Evolutionary conservation across 2,113 vertebrate species (phyloP).

Genomic region (Sciurus niger): DNA sequence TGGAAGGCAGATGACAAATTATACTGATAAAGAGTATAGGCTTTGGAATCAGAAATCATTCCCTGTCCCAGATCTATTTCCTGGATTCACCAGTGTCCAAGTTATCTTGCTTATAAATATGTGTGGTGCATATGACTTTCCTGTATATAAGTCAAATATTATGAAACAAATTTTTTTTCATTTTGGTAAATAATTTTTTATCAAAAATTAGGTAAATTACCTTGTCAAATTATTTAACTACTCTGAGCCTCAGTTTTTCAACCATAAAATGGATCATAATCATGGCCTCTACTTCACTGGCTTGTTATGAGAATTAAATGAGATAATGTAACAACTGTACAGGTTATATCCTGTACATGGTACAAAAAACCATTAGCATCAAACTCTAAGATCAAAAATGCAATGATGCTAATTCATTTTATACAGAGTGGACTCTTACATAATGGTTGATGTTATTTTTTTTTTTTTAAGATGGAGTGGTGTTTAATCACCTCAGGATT

Average conservation of each 20-base stretch:
- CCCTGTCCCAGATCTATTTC: background rate
- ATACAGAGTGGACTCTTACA: background rate
- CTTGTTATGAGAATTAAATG: background rate
- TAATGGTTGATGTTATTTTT: background rate
- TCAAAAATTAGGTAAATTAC: background rate
- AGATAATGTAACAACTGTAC: background rate
- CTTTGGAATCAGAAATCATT: background rate
- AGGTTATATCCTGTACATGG: background rate
- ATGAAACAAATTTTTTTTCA: background rate
- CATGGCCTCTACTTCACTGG: background rate
- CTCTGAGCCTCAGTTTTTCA: background rate
- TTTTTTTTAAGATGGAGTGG: background rate
- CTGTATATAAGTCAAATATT: background rate
- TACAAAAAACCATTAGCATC: background rate
- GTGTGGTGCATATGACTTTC: background rate
- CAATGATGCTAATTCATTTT: background rate
- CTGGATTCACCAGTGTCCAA: background rate
- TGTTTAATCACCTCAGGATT: constrained; percentile 8
- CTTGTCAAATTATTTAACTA: constrained; percentile 24
- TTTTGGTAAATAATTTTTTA: too few relatives aligned
- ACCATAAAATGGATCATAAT: background rate
- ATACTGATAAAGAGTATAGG: background rate
- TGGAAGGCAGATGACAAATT: background rate
- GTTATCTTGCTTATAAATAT: background rate
- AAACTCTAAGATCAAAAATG: background rate